These are phyloP conservation scores for Hozukius guyotensis DNA, from an alignment of 2,797 vertebrate genomes.

Conservation along the genomic window DNA sequence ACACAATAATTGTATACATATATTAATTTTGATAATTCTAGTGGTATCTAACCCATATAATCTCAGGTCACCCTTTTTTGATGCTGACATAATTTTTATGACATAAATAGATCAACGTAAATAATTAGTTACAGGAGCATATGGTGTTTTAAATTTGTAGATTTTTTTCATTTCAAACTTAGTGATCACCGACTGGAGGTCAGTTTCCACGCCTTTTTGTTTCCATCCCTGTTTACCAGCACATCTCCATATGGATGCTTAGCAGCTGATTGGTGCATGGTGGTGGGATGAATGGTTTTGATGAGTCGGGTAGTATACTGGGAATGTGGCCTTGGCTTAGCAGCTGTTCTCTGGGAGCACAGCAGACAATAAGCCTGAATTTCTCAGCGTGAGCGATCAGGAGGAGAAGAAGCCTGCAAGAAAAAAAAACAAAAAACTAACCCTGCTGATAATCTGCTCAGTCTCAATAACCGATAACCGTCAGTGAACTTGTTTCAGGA, in stretches of 20 bases:
- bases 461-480: slow-evolving; percentile 36
- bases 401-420: slow-evolving; percentile 62
- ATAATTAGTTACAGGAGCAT: slow-evolving; percentile 32
- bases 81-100: slow-evolving; percentile 12
- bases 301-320: slow-evolving; percentile 70
- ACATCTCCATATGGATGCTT: slow-evolving; percentile 74
- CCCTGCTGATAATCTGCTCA: slow-evolving; percentile 51
- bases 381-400: slow-evolving; percentile 82
- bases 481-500: slow-evolving; percentile 46
- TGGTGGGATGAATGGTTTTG: slow-evolving; percentile 71
- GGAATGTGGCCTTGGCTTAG: slow-evolving; percentile 78
- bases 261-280: slow-evolving; percentile 75
- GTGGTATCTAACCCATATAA: not conserved
- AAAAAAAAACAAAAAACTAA: not conserved
- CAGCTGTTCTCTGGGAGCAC: slow-evolving; percentile 87
- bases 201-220: slow-evolving; percentile 19
- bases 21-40: not conserved
- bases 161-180: slow-evolving; percentile 20
- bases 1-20: not conserved
- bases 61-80: not conserved
- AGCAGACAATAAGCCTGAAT: slow-evolving; percentile 85
- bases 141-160: slow-evolving; percentile 28
- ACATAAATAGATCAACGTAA: slow-evolving; percentile 30
- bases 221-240: slow-evolving; percentile 27
- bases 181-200: slow-evolving; percentile 33